Percentiles rank a stretch among this genome's conserved stretches.
These are phyloP conservation scores for Anthophora plumipes DNA, from an alignment of 2,888 invertebrate species.

Conservation along the genomic window DNA sequence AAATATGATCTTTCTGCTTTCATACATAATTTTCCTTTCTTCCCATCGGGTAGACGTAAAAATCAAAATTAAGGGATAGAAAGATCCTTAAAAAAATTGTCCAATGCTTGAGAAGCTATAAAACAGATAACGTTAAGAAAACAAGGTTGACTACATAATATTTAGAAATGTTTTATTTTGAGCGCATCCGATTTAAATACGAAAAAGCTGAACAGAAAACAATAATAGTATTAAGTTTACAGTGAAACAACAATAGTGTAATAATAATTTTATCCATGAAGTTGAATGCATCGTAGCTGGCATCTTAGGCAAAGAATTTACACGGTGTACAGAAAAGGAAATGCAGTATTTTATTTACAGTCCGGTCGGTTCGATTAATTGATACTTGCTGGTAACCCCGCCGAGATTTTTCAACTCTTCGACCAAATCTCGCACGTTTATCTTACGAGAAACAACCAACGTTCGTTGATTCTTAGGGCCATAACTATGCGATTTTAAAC, in stretches of 20 bases:
- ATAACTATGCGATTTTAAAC: conserved; percentile 85
- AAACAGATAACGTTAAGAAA: neutral
- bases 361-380: conserved; percentile 81
- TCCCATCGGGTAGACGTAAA: neutral
- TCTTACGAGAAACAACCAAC: conserved; percentile 85
- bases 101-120: neutral
- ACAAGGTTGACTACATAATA: neutral
- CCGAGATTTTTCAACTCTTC: conserved; percentile 84
- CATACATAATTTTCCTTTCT: neutral
- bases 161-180: conserved; percentile 24
- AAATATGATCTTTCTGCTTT: conserved; percentile 16
- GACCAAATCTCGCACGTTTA: conserved; percentile 84
- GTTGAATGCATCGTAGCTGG: neutral
- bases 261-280: too few relatives aligned
- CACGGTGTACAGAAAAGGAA: conserved; percentile 1
- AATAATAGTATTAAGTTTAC: too few relatives aligned
- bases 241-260: too few relatives aligned
- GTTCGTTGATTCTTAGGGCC: conserved; percentile 85
- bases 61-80: neutral
- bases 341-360: conserved; percentile 3
- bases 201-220: neutral
- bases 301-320: conserved; percentile 16
- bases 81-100: neutral
- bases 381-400: conserved; percentile 86
- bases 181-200: neutral